Percentiles rank a stretch among this genome's conserved stretches.
phyloP scores from a whole-genome alignment of 2,888 invertebrate genomes.

The Synergus umbraculus region DNA sequence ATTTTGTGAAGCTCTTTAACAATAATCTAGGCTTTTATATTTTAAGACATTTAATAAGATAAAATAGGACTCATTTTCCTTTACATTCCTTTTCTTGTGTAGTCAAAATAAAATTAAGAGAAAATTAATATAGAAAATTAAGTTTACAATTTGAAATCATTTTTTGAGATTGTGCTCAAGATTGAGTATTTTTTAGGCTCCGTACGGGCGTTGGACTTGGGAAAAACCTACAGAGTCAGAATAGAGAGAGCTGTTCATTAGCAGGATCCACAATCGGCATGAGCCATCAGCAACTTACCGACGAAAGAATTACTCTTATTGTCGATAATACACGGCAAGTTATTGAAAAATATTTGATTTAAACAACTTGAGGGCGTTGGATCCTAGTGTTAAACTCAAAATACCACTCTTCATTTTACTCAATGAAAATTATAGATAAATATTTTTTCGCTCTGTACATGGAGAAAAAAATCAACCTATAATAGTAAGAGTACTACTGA shows the following conservation, averaged over 20 bases:
- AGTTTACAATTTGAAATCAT: neutral
- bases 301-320: constrained; percentile 93
- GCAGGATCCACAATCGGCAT: constrained; percentile 74
- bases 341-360: neutral
- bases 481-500: too few species aligned
- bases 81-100: constrained; percentile 43
- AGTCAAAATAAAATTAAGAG: neutral
- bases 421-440: too few species aligned
- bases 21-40: neutral
- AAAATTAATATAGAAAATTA: constrained; percentile 7
- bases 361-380: neutral
- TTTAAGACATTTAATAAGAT: neutral
- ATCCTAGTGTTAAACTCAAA: too few species aligned
- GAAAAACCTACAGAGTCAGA: constrained; percentile 69
- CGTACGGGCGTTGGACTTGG: constrained; percentile 68
- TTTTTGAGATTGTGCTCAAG: neutral
- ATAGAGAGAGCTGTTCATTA: constrained; percentile 67
- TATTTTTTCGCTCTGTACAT: too few species aligned
- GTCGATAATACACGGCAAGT: constrained; percentile 92
- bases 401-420: neutral
- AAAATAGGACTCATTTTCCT: neutral
- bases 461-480: too few species aligned
- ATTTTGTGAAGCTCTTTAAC: neutral
- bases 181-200: constrained; percentile 60
- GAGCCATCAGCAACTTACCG: constrained; percentile 78